Conservation (phyloP, 2,113 vertebrate genomes). For the Oryzias celebensis region DNA sequence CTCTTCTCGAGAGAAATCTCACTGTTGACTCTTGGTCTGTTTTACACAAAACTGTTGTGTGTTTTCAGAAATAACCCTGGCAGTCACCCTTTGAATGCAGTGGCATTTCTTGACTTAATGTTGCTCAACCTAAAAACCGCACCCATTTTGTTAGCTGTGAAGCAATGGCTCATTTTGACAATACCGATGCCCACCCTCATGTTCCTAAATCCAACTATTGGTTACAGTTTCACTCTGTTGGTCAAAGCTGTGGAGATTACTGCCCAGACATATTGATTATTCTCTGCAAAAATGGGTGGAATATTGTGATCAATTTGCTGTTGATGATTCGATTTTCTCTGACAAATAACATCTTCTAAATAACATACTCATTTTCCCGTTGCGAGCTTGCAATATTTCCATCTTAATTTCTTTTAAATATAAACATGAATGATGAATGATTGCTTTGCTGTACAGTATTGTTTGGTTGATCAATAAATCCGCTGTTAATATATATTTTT, state of each 20-base stretch:
- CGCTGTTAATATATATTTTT: too few species aligned
- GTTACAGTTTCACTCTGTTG: constrained; percentile 45
- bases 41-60: neutral
- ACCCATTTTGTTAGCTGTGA: constrained; percentile 34
- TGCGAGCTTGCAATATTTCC: too few species aligned
- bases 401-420: too few species aligned
- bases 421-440: too few species aligned
- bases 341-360: too few species aligned
- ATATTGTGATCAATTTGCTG: constrained; percentile 44
- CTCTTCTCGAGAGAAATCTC: too few species aligned
- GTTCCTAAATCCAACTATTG: constrained; percentile 24
- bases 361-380: too few species aligned
- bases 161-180: constrained; percentile 5
- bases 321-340: too few species aligned
- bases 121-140: constrained; percentile 16
- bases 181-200: constrained; percentile 12
- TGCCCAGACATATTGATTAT: constrained; percentile 47
- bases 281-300: constrained; percentile 23
- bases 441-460: too few species aligned
- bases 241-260: constrained; percentile 13
- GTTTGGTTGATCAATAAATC: too few species aligned
- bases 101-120: too few species aligned
- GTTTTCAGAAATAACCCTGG: neutral
- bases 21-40: neutral
- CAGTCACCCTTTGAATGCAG: constrained; percentile 8